Evolutionary conservation across 2,113 vertebrate species (phyloP).

Genomic region (Panthera leo): DNA sequence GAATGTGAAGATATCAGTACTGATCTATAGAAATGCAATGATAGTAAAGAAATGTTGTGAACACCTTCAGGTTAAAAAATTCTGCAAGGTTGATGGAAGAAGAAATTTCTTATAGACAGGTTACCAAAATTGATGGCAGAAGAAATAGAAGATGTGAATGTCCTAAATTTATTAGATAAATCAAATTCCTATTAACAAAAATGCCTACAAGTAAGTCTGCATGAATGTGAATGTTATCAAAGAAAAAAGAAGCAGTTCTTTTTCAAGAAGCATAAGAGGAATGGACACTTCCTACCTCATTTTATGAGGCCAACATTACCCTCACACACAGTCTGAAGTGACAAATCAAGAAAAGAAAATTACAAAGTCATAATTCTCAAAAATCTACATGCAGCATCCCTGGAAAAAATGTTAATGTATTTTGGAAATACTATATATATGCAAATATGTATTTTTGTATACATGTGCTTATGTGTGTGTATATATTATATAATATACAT

Average conservation of each 20-base stretch:
- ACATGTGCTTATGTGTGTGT: no score
- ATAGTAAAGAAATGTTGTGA: not conserved
- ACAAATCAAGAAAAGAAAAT: not conserved
- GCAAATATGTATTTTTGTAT: no score
- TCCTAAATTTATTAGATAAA: not conserved
- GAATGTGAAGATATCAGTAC: not conserved
- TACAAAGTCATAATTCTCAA: not conserved
- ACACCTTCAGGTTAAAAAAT: not conserved
- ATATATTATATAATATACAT: no score
- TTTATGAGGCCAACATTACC: not conserved
- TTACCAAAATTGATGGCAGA: not conserved
- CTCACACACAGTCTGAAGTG: not conserved
- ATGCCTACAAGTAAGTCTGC: not conserved
- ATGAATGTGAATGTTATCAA: not conserved
- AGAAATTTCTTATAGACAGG: not conserved
- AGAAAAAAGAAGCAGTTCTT: not conserved
- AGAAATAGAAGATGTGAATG: not conserved
- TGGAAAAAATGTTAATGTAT: not conserved
- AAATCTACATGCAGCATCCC: not conserved
- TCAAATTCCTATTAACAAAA: not conserved
- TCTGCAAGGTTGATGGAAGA: not conserved
- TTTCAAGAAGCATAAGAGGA: not conserved
- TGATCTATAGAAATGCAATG: not conserved
- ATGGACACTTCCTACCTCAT: not conserved
- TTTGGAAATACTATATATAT: not conserved